These are phyloP conservation scores for Caenorhabditis zanzibari DNA, from an alignment of 2,888 invertebrate species.

Conservation along the genomic window DNA sequence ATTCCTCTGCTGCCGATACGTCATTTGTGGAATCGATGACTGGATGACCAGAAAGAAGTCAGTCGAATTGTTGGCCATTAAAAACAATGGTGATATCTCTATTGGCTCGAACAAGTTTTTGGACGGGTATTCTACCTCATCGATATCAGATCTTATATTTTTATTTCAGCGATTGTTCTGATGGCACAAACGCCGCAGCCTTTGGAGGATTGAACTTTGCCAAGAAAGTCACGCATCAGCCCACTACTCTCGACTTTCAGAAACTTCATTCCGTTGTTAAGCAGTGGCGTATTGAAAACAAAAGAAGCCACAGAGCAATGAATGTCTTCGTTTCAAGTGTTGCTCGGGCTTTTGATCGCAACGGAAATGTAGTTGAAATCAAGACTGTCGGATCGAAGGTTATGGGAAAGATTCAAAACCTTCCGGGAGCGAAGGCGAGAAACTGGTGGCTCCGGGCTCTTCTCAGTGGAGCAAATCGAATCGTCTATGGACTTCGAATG, in stretches of 20 bases:
- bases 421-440: constrained; percentile 13
- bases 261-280: constrained; percentile 43
- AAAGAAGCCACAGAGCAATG: neutral
- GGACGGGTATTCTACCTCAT: neutral
- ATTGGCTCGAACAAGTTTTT: constrained; percentile 46
- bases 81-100: constrained; percentile 41
- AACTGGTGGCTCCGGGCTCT: constrained; percentile 55
- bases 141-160: neutral
- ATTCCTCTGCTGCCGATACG: constrained; percentile 51
- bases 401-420: constrained; percentile 47
- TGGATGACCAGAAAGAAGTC: neutral
- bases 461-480: constrained; percentile 38
- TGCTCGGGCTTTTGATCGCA: constrained; percentile 48
- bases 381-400: constrained; percentile 29
- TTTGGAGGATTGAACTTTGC: constrained; percentile 51
- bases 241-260: neutral
- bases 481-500: constrained; percentile 47
- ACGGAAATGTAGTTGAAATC: constrained; percentile 34
- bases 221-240: constrained; percentile 13
- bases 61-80: constrained; percentile 43
- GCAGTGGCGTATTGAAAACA: constrained; percentile 20
- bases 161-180: neutral
- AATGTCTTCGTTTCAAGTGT: constrained; percentile 43
- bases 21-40: constrained; percentile 49
- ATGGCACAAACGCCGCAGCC: neutral